A percentile compares a stretch with the other conserved stretches of the same genome.
Evolutionary conservation across 2,797 vertebrate genomes (phyloP).

Genomic region (Ambastaia sidthimunki): DNA sequence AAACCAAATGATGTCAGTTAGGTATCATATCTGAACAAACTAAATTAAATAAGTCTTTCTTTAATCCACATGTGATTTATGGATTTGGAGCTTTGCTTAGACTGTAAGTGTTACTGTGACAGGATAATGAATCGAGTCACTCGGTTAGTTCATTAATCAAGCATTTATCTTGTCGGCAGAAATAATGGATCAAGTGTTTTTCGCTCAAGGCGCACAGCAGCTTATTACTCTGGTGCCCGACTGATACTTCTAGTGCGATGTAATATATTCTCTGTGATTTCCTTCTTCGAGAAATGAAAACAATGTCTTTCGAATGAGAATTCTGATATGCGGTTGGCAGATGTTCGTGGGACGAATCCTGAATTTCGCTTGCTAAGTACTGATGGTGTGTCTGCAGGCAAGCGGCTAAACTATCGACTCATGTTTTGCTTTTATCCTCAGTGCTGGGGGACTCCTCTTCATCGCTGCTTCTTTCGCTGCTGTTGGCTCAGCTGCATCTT

Average conservation of each 20-base stretch:
- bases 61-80: not conserved
- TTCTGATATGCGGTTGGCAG: constrained; percentile 23
- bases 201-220: constrained; percentile 53
- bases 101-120: constrained; percentile 34
- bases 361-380: constrained; percentile 18
- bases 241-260: constrained; percentile 17
- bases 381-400: not conserved
- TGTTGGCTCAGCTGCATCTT: constrained; percentile 80
- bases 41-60: not conserved
- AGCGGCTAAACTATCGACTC: constrained; percentile 54
- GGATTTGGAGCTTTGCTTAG: not conserved
- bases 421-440: constrained; percentile 75
- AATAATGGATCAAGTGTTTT: constrained; percentile 72
- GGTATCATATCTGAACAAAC: not conserved
- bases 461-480: constrained; percentile 80
- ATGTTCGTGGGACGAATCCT: constrained; percentile 21
- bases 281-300: constrained; percentile 34
- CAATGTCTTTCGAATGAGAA: constrained; percentile 11
- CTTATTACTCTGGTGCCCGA: not conserved
- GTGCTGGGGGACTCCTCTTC: constrained; percentile 83
- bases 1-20: not conserved
- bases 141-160: constrained; percentile 78
- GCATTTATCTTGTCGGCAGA: constrained; percentile 75
- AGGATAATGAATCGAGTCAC: constrained; percentile 64
- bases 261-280: constrained; percentile 21